Base-by-base conservation (phyloP, 2,113 vertebrate species). In the Marmota monax region DNA sequence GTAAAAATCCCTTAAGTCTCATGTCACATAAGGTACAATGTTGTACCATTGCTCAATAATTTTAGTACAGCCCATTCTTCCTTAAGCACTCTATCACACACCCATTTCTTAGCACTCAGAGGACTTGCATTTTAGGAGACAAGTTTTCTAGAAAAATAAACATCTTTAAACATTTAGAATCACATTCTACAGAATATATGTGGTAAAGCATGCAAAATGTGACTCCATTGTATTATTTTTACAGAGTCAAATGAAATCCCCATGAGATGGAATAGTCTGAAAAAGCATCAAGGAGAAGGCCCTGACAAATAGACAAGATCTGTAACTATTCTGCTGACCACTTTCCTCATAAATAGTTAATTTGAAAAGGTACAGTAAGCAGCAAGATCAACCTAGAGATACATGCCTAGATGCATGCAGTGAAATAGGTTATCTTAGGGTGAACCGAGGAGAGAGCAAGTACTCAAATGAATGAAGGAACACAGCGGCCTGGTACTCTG, bases 91-190 rank as follows among this genome's bases (percentile, higher is more conserved):
- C 45, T 61, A 69, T 56, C 51, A 77, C 5, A 88, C 29, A 83
- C 9, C 51, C 67, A 67, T 39, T 84, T 74, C 80, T 90, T 78
- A 86, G 58, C 17, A 94, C 34, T 53, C 34, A 39, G 73, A 77
- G 34, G 45, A 37, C 65, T 88, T 86, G 17, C 22, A 67, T 53
- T 80, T 94, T 88, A 86, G 27, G 14, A 20, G 7, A 11, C 51
- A 88, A 18, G 14, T 74, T 86, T 92, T 96, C 34, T 70, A 79
- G 70, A 94, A 96, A 92, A 95, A n/a, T 20, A 69, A 53, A 73
- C 25, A 56, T 45, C 37, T 78, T 78, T 84, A 34, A 83, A 65
- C 11, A 5, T 73, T 80, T 79, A 89, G 42, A 79, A 78, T 27
- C 25, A 20, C 27, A 48, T 37, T 77, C 37, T 17, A 37, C 29